Conservation (phyloP, 2,797 vertebrate species). For the Tokudaia tokunoshimensis region DNA sequence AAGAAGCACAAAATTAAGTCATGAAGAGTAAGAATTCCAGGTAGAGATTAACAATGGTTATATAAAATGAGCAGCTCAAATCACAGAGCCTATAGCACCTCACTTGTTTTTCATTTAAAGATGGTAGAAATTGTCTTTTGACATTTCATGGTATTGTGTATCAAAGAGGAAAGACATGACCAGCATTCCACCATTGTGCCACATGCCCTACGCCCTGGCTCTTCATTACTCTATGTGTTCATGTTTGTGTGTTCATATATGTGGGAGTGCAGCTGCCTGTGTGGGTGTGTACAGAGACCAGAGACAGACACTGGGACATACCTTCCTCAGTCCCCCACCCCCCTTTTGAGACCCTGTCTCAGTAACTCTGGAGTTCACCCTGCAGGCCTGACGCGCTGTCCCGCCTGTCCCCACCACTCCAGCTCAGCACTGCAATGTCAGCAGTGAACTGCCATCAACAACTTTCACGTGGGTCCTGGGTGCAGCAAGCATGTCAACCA, state of each 20-base stretch:
- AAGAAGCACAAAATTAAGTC: not conserved
- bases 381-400: not conserved
- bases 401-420: not conserved
- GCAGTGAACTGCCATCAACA: not conserved
- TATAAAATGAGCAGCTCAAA: not conserved
- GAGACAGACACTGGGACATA: not conserved
- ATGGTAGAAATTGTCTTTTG: not conserved
- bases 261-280: not conserved
- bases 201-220: not conserved
- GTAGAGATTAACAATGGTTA: not conserved
- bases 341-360: not conserved
- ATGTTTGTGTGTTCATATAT: not conserved
- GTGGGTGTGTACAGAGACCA: not conserved
- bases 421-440: not conserved
- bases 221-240: not conserved
- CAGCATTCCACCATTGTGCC: not conserved
- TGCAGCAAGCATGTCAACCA: not conserved
- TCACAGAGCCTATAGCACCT: not conserved
- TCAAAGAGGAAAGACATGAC: not conserved
- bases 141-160: not conserved
- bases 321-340: no score
- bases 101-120: slow-evolving; percentile 22
- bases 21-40: slow-evolving; percentile 21
- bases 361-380: not conserved
- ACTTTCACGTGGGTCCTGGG: not conserved